Evolutionary conservation across 2,113 vertebrate species (phyloP).

Genomic region (Pelusios castaneus): DNA sequence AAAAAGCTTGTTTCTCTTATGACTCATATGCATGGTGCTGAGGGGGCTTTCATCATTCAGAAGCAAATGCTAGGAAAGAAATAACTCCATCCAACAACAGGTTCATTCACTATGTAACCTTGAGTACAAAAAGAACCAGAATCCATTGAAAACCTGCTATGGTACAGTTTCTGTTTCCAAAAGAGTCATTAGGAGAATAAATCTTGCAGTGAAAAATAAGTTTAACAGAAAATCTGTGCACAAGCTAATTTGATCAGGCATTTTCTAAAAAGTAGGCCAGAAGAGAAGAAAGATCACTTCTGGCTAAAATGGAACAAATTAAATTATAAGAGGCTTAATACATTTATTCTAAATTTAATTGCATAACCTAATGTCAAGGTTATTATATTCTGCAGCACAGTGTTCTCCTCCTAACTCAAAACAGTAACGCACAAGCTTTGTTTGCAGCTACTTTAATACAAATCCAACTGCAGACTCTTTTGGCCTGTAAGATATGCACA

Average conservation of each 20-base stretch:
- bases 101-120: background rate
- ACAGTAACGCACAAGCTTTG: background rate
- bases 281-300: constrained; percentile 55
- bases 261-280: constrained; percentile 56
- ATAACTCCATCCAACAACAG: background rate
- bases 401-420: constrained; percentile 32
- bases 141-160: background rate
- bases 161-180: background rate
- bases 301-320: constrained; percentile 64
- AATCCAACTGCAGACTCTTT: background rate
- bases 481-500: background rate
- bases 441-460: constrained; percentile 49
- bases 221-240: constrained; percentile 59
- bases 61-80: constrained; percentile 8
- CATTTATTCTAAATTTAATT: constrained; percentile 63
- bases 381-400: background rate
- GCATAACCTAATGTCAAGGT: constrained; percentile 52
- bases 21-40: background rate
- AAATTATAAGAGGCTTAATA: constrained; percentile 64
- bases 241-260: constrained; percentile 49
- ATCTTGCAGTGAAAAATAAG: constrained; percentile 40
- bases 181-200: constrained; percentile 44
- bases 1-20: constrained; percentile 2
- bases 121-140: background rate
- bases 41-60: constrained; percentile 24